Conservation (phyloP, 2,113 vertebrate genomes). For the Phalacrocorax brasilianus region DNA sequence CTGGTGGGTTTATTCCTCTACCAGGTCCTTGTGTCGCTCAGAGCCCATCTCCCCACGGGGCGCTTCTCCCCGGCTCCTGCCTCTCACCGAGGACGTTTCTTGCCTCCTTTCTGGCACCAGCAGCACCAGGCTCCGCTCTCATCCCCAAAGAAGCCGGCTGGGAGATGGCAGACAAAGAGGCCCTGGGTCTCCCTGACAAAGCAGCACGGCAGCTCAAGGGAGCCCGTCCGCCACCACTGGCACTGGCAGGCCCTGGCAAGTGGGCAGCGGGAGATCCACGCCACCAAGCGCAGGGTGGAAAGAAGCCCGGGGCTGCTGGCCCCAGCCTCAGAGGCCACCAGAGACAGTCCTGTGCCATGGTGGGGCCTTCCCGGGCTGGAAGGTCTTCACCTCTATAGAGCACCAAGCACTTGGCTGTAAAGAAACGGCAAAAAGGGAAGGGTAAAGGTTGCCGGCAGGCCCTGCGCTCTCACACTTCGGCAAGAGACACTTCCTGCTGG, state of each 20-base stretch:
- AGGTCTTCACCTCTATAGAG: neutral
- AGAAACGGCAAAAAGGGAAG: neutral
- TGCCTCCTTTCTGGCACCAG: neutral
- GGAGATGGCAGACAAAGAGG: slow-evolving; percentile 37
- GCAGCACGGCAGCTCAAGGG: neutral
- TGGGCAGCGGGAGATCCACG: neutral
- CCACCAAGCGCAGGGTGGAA: neutral
- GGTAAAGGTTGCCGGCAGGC: neutral
- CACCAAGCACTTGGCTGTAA: neutral
- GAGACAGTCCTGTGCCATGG: neutral
- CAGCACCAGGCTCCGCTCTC: neutral
- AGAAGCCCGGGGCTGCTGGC: neutral
- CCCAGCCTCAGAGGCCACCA: neutral
- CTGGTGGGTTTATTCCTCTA: neutral
- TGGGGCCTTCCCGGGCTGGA: neutral
- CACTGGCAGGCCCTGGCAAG: neutral
- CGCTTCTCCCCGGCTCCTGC: neutral
- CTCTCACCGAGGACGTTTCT: neutral
- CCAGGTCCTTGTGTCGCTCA: neutral
- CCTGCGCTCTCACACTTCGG: neutral
- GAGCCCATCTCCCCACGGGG: rapidly evolving
- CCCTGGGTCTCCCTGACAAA: slow-evolving; percentile 34
- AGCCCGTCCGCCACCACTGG: neutral
- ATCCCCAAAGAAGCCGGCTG: neutral
- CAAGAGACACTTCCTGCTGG: neutral